Evolutionary conservation across 2,797 vertebrate genomes (phyloP), one percentile per base, ranked within the genome.

Genomic region (Chaunax sp.): DNA sequence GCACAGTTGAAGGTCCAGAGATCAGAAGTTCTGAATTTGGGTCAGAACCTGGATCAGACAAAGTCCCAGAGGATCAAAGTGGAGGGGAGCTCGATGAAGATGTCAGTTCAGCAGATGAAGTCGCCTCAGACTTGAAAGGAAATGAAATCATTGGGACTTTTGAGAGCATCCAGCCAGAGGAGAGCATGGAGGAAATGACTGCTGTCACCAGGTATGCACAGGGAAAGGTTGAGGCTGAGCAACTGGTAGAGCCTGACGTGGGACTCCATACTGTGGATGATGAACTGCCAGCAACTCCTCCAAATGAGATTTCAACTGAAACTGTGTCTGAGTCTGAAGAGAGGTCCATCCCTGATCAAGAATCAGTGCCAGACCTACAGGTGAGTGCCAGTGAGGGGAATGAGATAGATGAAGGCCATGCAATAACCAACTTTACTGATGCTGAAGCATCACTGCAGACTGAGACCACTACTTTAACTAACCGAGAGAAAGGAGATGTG

Each of bases 101-200:
- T 14, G 6, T 43, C n/a, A 40, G 20, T 20, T 3, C 3, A 58
- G 12, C 26, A 41, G 58, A 64, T 5, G 25, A 44, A 15, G n/a
- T 20, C 12, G 50, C 23, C 22, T 58, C 60, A 50, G 50, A 53
- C 16, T 23, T 43, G 15, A 45, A 70, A 64, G 56, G 11, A 20
- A 46, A 66, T 51, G 56, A 52, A 19, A 12, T 33, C 25, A 15
- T 19, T 26, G 8, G 9, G 8, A 23, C 22, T 11, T 53, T 8
- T 43, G 26, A 59, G 43, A 5, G 16, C 40, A 37, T 61, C 20
- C 61, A 80, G 12, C 20, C 41, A 51, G 65, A 54, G 3, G 61
- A 72, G 14, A 22, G 11, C 16, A 6, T 41, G 12, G 40, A 57
- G 16, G 50, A 59, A 41, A 33, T n/a, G 0, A 14, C 15, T n/a